A percentile compares a stretch with the other conserved stretches of the same genome.
Conservation (phyloP, 2,797 vertebrate genomes). For the Yasuhikotakia modesta region DNA sequence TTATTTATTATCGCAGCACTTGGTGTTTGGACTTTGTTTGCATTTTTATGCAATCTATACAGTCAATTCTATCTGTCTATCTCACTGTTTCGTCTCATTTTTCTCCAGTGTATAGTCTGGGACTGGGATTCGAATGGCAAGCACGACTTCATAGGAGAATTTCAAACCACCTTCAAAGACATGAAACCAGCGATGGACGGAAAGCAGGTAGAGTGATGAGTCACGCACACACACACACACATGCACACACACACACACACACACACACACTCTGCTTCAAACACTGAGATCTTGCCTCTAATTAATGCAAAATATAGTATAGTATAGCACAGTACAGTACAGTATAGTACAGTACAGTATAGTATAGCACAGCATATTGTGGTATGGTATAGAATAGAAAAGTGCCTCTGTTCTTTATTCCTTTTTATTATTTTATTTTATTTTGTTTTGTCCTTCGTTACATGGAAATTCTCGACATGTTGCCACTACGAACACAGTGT, state of each 20-base stretch:
- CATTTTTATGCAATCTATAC: neutral
- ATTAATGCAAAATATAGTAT: neutral
- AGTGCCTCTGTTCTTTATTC: neutral
- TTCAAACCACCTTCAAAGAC: constrained; percentile 94
- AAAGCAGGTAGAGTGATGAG: constrained; percentile 82
- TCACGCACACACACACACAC: constrained; percentile 36
- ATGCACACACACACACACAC: too few species aligned
- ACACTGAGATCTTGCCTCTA: neutral
- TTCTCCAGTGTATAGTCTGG: constrained; percentile 91
- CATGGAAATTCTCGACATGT: neutral
- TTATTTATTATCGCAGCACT: neutral
- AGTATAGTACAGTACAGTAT: too few species aligned
- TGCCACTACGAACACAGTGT: constrained; percentile 4
- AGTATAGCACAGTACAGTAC: too few species aligned
- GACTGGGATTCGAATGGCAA: constrained; percentile 99
- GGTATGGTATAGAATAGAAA: neutral
- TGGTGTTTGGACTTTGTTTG: neutral
- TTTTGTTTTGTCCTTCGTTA: neutral
- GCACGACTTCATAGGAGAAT: constrained; percentile 98
- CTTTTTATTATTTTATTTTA: neutral
- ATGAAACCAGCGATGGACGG: constrained; percentile 92
- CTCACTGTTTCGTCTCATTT: neutral
- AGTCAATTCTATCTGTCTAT: neutral
- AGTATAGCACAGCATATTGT: neutral
- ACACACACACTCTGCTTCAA: neutral